A percentile compares a stretch with the other conserved stretches of the same genome.
Evolutionary conservation across 2,797 vertebrate species (phyloP).

Genomic region (Erpetoichthys calabaricus): DNA sequence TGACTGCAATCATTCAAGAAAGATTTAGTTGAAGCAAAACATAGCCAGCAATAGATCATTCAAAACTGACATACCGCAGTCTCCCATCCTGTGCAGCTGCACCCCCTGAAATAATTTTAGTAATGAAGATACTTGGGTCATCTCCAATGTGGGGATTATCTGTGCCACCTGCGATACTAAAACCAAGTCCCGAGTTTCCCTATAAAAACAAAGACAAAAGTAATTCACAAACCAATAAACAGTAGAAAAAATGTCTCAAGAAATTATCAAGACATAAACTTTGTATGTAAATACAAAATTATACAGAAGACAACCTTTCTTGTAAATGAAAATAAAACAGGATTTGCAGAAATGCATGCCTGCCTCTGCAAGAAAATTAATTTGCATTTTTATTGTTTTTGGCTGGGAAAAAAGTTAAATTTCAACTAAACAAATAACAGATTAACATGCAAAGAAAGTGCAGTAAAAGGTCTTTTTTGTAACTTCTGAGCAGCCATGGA

Average conservation of each 20-base stretch:
- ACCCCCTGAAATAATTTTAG: constrained; percentile 87
- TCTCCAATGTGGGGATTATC: constrained; percentile 96
- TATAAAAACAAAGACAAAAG: constrained; percentile 23
- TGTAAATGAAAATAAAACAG: not conserved
- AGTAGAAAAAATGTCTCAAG: not conserved
- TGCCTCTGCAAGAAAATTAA: not conserved
- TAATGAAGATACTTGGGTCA: constrained; percentile 94
- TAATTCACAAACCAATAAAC: not conserved
- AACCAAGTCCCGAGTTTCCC: constrained; percentile 93
- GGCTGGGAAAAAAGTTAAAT: too few species aligned
- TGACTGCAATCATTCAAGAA: not conserved
- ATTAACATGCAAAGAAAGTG: too few species aligned
- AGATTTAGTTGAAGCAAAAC: not conserved
- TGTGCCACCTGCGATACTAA: constrained; percentile 90
- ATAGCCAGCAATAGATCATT: constrained; percentile 9
- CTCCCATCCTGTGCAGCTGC: constrained; percentile 87
- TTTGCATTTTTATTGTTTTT: not conserved
- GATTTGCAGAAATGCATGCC: not conserved
- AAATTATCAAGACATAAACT: not conserved
- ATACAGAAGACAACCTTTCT: not conserved
- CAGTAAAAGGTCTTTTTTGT: too few species aligned
- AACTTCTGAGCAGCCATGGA: too few species aligned
- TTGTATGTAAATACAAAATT: not conserved
- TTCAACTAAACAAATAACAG: too few species aligned
- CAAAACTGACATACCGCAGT: constrained; percentile 59